Evolutionary conservation across 2,113 vertebrate genomes (phyloP), one percentile per base, ranked within the genome.

Genomic region (Gallinago paraguaiae): DNA sequence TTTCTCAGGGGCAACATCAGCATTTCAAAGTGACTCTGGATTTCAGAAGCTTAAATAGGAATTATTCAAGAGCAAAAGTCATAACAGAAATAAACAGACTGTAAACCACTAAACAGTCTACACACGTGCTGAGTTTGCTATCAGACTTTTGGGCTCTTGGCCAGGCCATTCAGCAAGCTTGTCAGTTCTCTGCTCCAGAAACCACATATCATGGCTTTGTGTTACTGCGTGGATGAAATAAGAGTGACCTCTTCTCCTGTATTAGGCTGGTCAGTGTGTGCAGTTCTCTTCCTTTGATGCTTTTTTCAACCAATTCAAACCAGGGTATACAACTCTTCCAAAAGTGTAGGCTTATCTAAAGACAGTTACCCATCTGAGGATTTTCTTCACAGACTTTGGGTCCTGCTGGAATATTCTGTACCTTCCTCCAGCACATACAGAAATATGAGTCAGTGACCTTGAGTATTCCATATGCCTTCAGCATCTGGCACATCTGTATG

Each of bases 81-180:
- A 18, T 53, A 51, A 75, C 67, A 93, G 75, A 89, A 95, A 68
- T 68, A 86, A 91, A 50, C 68, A 76, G 86, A 43, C 83, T 87
- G 81, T 78, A 57, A 97, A 76, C 33, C 57, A 54, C 80, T 97
- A 74, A 92, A 61, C 53, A 95, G 70, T 92, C 95, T 86, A 35
- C 13, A 24, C 96, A 95, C 20, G 20, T 89, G 90, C 81, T 25
- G 93, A 48, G 81, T 45, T 95, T 79, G 69, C 84, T 92, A 41
- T 96, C 89, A 93, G 94, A 91, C 94, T 82, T 75, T 87, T 56
- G 86, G 93, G 94, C 94, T 87, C 33, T 23, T 53, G 57, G 87
- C 94, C 94, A 95, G 74, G 70, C 81, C 45, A 9, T 94, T 93
- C 35, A 2, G 91, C 86, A 87, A 27, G 37, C 72, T 82, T 91